Conservation (phyloP, 2,797 vertebrate species). For the Centropyge bicolor region DNA sequence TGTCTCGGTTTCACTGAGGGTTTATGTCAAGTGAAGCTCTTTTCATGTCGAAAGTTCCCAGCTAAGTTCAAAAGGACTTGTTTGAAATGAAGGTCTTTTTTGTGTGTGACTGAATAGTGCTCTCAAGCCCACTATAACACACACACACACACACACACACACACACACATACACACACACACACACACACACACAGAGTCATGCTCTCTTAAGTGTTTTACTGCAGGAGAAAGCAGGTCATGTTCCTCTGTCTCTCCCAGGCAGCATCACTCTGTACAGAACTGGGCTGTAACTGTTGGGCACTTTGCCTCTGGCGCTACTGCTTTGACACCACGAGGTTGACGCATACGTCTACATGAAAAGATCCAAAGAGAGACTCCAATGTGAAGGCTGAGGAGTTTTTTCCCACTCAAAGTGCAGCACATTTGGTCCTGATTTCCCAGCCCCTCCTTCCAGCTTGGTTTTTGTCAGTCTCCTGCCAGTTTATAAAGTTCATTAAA, state of each 20-base stretch:
- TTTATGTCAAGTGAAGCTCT: slow-evolving; percentile 35
- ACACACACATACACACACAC: not conserved
- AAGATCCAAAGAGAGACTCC: slow-evolving; percentile 46
- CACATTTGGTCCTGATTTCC: slow-evolving; percentile 80
- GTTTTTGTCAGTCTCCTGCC: slow-evolving; percentile 76
- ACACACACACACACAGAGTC: not conserved
- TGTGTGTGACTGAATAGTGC: slow-evolving; percentile 17
- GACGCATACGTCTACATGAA: slow-evolving; percentile 20
- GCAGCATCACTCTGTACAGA: slow-evolving; percentile 16
- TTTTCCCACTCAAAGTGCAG: slow-evolving; percentile 36
- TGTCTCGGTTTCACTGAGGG: not conserved
- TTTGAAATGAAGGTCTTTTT: slow-evolving; percentile 22
- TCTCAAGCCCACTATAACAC: slow-evolving; percentile 6
- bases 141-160: not conserved
- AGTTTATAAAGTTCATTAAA: slow-evolving; percentile 78
- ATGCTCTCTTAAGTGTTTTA: slow-evolving; percentile 21
- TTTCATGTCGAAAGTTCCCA: slow-evolving; percentile 39
- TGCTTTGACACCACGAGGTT: slow-evolving; percentile 33
- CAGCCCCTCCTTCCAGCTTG: slow-evolving; percentile 21
- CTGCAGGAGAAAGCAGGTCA: slow-evolving; percentile 45
- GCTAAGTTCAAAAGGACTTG: slow-evolving; percentile 44
- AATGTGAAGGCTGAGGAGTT: slow-evolving; percentile 36
- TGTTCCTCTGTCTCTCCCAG: slow-evolving; percentile 32
- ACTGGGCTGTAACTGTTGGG: slow-evolving; percentile 29
- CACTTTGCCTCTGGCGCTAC: slow-evolving; percentile 29